phyloP scores from a whole-genome alignment of 2,113 vertebrate genomes.

The Pelmatolapia mariae region DNA sequence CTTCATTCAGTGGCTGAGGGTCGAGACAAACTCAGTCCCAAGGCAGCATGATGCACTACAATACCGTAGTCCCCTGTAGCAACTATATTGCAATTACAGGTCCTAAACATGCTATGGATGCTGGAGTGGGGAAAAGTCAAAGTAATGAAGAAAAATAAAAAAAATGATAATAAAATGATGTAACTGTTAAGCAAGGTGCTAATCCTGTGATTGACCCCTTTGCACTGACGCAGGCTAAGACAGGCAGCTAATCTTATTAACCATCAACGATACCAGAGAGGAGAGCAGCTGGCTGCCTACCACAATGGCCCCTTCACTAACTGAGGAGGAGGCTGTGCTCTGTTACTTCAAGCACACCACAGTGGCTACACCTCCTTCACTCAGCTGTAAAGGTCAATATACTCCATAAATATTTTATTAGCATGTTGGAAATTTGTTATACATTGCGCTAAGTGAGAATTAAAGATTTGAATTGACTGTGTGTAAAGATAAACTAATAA shows the following conservation, averaged over 20 bases:
- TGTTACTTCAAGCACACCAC: not conserved
- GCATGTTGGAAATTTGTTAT: not conserved
- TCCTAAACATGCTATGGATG: not conserved
- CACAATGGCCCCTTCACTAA: slow-evolving; percentile 40
- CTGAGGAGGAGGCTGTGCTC: slow-evolving; percentile 7
- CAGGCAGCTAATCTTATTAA: slow-evolving; percentile 71
- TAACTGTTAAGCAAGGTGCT: slow-evolving; percentile 50
- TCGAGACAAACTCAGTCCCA: slow-evolving; percentile 6
- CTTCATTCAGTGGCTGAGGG: slow-evolving; percentile 44
- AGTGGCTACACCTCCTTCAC: not conserved
- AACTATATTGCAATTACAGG: not conserved
- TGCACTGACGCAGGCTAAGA: slow-evolving; percentile 61
- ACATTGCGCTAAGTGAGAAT: not conserved
- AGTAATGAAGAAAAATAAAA: not conserved
- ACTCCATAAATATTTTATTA: not conserved
- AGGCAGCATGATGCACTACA: not conserved
- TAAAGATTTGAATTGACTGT: not conserved
- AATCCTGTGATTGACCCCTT: slow-evolving; percentile 73
- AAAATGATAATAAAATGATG: slow-evolving; percentile 47
- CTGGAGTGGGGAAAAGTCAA: not conserved
- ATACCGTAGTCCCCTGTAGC: not conserved
- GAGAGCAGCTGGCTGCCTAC: slow-evolving; percentile 47
- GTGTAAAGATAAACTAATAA: not conserved
- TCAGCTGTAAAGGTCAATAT: not conserved
- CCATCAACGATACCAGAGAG: slow-evolving; percentile 37